A percentile compares a stretch with the other conserved stretches of the same genome.
Conservation (phyloP, 2,797 vertebrate species). For the Spheniscus humboldti region DNA sequence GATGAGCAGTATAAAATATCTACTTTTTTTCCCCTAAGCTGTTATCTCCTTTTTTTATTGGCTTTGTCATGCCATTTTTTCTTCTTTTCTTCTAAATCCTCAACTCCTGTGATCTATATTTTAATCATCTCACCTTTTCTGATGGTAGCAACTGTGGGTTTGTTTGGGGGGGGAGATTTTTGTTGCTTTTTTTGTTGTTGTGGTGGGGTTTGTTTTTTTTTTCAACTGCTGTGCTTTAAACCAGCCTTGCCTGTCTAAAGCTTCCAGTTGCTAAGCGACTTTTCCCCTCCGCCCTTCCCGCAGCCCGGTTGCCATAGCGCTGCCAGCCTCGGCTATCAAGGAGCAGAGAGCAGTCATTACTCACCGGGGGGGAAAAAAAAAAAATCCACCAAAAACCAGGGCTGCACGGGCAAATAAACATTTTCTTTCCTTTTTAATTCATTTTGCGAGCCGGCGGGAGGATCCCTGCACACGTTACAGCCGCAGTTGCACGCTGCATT, state of each 20-base stretch:
- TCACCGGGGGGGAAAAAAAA: not conserved
- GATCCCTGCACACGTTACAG: not conserved
- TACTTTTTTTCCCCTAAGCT: not conserved
- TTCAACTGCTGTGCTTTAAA: slow-evolving; percentile 36
- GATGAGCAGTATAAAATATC: not conserved
- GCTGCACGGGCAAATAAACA: slow-evolving; percentile 39
- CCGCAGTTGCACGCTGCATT: fast-evolving
- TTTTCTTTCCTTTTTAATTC: slow-evolving; percentile 9
- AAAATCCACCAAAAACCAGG: not conserved
- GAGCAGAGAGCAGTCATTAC: slow-evolving; percentile 71
- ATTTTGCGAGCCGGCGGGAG: not conserved
- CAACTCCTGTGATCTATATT: not conserved
- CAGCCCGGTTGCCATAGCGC: slow-evolving; percentile 77
- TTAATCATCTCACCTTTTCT: not conserved
- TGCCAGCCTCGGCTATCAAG: slow-evolving; percentile 70
- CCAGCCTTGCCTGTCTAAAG: slow-evolving; percentile 66
- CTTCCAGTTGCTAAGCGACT: slow-evolving; percentile 77
- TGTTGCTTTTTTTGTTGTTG: not conserved
- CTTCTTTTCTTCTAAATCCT: not conserved
- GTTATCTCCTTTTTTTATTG: not conserved
- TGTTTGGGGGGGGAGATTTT: not conserved
- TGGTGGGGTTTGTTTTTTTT: not conserved
- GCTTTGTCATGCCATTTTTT: not conserved
- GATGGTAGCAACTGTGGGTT: slow-evolving; percentile 21
- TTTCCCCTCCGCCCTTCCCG: slow-evolving; percentile 55